phyloP scores from a whole-genome alignment of 2,888 invertebrate genomes.

The Polydrusus cervinus region DNA sequence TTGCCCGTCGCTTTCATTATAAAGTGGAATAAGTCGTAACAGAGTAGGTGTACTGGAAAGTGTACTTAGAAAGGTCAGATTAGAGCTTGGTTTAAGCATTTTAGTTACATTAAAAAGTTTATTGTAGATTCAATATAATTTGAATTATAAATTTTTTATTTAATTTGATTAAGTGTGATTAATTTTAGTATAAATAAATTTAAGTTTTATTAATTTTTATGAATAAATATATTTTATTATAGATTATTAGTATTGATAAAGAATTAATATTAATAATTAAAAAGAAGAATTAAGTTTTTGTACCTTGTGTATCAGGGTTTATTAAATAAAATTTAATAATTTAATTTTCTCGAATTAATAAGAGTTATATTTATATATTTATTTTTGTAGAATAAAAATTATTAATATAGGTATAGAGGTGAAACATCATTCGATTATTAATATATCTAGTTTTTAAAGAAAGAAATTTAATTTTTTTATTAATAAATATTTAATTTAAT shows the following conservation, averaged over 20 bases:
- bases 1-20: constrained; percentile 84
- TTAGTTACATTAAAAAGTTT: constrained; percentile 76
- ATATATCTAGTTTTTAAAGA: constrained; percentile 78
- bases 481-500: constrained; percentile 72
- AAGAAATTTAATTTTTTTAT: constrained; percentile 38
- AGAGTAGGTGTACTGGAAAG: constrained; percentile 78
- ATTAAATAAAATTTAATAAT: no score
- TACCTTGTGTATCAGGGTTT: no score
- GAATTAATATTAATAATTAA: constrained; percentile 69
- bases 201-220: constrained; percentile 44
- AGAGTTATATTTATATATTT: no score
- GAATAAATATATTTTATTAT: constrained; percentile 75
- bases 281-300: constrained; percentile 76
- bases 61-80: constrained; percentile 79
- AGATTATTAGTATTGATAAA: constrained; percentile 75
- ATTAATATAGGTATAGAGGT: constrained; percentile 76
- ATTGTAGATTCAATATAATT: constrained; percentile 60
- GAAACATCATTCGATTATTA: constrained; percentile 80
- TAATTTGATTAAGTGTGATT: constrained; percentile 62
- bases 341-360: no score
- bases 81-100: constrained; percentile 78
- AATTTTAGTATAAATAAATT: constrained; percentile 46
- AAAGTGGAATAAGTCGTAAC: constrained; percentile 75
- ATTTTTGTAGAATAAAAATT: constrained; percentile 68
- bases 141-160: constrained; percentile 70